phyloP scores from a whole-genome alignment of 2,888 invertebrate genomes.

The Rhabditophanes sp. region DNA sequence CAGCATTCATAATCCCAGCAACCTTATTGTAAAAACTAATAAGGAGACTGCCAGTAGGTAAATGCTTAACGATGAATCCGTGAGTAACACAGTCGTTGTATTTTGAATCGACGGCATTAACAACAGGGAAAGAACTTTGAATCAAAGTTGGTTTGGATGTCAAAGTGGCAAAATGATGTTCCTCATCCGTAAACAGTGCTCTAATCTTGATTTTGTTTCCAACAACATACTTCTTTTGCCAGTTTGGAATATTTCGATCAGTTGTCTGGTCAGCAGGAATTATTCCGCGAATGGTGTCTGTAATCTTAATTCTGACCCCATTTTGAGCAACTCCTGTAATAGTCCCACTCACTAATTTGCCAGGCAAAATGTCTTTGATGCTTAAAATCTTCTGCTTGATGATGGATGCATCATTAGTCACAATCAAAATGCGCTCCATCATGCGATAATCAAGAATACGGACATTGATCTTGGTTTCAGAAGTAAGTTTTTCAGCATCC shows the following conservation, averaged over 20 bases:
- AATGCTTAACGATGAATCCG: constrained; percentile 17
- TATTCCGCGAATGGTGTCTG: constrained; percentile 17
- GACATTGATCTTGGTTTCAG: constrained; percentile 22
- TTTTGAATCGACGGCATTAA: constrained; percentile 12
- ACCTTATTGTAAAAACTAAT: constrained; percentile 23
- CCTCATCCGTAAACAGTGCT: constrained; percentile 18
- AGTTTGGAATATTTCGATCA: constrained; percentile 13
- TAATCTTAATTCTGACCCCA: constrained; percentile 12
- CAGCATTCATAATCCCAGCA: constrained; percentile 11
- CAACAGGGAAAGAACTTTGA: constrained; percentile 8
- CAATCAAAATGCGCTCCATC: constrained; percentile 22
- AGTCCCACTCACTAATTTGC: constrained; percentile 9
- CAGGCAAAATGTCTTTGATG: constrained; percentile 9
- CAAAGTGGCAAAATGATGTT: constrained; percentile 17
- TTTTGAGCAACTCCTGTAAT: constrained; percentile 9
- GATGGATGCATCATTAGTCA: constrained; percentile 25
- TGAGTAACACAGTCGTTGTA: too few species aligned
- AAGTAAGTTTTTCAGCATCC: constrained; percentile 7
- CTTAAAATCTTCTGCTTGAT: constrained; percentile 21
- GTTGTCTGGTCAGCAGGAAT: constrained; percentile 16
- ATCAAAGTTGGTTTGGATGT: constrained; percentile 19
- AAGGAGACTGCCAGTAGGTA: constrained; percentile 19
- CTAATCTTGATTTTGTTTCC: constrained; percentile 22
- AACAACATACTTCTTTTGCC: constrained; percentile 12
- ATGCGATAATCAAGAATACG: constrained; percentile 25